Evolutionary conservation across 2,113 vertebrate genomes (phyloP), one percentile per base, ranked within the genome.

Genomic region (Myrmophylax atrothorax): DNA sequence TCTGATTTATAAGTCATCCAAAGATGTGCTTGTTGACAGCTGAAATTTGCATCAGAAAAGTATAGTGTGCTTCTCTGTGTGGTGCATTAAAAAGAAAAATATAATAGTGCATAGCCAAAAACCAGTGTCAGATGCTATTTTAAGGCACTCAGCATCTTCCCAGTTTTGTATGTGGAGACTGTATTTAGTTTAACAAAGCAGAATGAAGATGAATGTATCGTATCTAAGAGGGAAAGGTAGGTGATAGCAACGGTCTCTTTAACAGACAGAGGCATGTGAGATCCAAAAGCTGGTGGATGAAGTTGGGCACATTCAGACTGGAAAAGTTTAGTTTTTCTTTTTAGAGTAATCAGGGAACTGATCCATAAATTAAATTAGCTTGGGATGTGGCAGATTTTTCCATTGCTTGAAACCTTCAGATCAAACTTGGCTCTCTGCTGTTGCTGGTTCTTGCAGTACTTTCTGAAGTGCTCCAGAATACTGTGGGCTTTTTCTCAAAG

Each of bases 311-410:
- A 53, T 81, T 81, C 73, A 82, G 62, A 47, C 69, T 94, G 96
- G 96, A 96, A 96, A 96, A 96, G 29, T 86, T 91, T 70, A 78
- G 38, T 72, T 93, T 66, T 73, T 50, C 86, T 92, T 95, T 93
- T 88, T 52, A 29, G 79, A 89, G 55, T 46, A 84, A 92, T 79
- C 82, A 88, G 94, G 94, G 93, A 96, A 95, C 91, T n/a, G 84
- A 78, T 97, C 95, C 95, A 96, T 91, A 81, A 81, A 82, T 89
- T 93, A 94, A 96, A 96, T 95, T 84, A 95, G 60, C 84, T 92
- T 9, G 38, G 83, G 88, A 93, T 97, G 93, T 92, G 90, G 88
- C 85, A 81, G 85, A 89, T 93, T 97, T 90, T 96, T 95, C 96
- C 96, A 93, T 95, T 90, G 70, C 88, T 33, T 73, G 76, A 94